Conservation (phyloP, 2,888 invertebrate genomes). For the Belgica antarctica region DNA sequence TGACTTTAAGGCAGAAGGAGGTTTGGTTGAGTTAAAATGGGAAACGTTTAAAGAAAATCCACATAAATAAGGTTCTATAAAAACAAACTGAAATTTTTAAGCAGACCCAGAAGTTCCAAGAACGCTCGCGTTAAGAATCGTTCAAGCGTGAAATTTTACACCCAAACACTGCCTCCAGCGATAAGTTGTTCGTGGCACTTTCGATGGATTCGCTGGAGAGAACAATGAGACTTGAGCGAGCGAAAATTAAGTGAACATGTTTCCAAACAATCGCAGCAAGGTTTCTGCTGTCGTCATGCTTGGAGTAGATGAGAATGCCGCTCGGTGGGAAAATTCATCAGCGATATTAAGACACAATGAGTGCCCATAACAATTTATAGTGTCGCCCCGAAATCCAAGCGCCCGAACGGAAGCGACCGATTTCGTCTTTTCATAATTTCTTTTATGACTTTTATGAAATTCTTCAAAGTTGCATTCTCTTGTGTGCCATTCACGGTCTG, state of each 20-base stretch:
- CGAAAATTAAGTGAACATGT: conserved; percentile 2
- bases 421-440: conserved; percentile 10
- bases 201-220: neutral
- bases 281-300: conserved; percentile 7
- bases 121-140: no score
- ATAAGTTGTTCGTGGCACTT: neutral
- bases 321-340: neutral
- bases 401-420: conserved; percentile 6
- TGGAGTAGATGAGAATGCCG: neutral
- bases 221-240: neutral
- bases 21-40: neutral
- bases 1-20: neutral
- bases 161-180: no score
- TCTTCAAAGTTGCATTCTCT: neutral
- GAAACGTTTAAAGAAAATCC: no score
- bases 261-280: conserved; percentile 8
- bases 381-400: neutral
- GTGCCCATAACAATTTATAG: neutral
- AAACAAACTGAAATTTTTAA: no score
- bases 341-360: neutral
- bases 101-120: no score
- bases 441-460: neutral
- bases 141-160: no score
- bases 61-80: no score
- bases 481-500: neutral